Evolutionary conservation across 1,140 invertebrate species (phyloP).

Genomic region (Cardiocondyla obscurior): DNA sequence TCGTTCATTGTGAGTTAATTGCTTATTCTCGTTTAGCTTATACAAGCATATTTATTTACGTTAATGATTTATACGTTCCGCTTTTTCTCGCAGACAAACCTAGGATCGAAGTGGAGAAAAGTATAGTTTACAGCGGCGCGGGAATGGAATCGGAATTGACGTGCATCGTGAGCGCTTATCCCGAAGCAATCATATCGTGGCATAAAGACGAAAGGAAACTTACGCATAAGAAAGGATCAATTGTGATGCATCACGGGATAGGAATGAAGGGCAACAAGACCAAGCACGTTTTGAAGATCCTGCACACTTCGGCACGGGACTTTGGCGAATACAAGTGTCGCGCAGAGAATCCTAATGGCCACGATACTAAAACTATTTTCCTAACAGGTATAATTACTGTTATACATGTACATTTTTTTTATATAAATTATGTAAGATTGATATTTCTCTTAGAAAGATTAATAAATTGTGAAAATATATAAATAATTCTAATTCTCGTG

Average conservation of each 20-base stretch:
- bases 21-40: background rate
- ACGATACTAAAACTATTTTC: slow-evolving; percentile 57
- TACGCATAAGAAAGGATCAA: slow-evolving; percentile 51
- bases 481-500: background rate
- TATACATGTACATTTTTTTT: no score
- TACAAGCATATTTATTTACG: background rate
- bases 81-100: slow-evolving; percentile 80
- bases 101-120: slow-evolving; percentile 80
- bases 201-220: slow-evolving; percentile 64
- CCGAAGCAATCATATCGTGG: slow-evolving; percentile 79
- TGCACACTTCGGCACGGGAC: slow-evolving; percentile 67
- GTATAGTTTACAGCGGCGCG: slow-evolving; percentile 81
- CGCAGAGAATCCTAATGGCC: slow-evolving; percentile 73
- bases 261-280: slow-evolving; percentile 59
- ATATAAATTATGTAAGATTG: background rate
- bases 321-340: slow-evolving; percentile 78
- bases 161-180: slow-evolving; percentile 84
- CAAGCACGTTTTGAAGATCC: slow-evolving; percentile 71
- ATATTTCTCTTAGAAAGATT: background rate
- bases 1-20: slow-evolving; percentile 72
- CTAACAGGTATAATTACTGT: slow-evolving; percentile 72
- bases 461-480: background rate
- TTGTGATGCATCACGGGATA: background rate
- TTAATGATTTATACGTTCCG: slow-evolving; percentile 47
- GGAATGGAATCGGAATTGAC: slow-evolving; percentile 82